Evolutionary conservation across 1,140 invertebrate species (phyloP), one percentile per base, ranked within the genome.

Genomic region (Eumaeus atala): DNA sequence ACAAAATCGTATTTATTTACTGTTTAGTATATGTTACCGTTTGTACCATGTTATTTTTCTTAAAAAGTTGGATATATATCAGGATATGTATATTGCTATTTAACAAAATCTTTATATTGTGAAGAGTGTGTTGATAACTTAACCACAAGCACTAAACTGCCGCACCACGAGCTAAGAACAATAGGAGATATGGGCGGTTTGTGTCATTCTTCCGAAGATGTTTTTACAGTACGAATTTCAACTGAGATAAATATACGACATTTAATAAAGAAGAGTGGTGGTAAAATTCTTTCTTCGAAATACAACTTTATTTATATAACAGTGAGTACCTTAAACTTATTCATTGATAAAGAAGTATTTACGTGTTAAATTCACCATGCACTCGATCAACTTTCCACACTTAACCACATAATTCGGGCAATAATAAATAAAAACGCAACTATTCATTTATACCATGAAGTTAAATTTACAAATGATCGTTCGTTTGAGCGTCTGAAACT

Each of bases 101-200:
- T 61, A 10, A 50, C 9, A 9, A 55, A 42, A 58, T 3, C n/a
- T 18, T 34, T 61, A n/a, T 61, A 65, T 53, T 61, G 58, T 54
- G 59, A 61, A 49, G 33, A 14, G 10, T 65, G 59, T 52, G 17
- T 54, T 14, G 35, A 55, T 18, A 51, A 21, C 10, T 56, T 65
- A 14, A 34, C 36, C 9, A 48, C 54, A 35, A 21, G 11, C 12
- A 8, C 36, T 12, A 61, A 54, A 51, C 14, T 61, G 12, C 54
- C 44, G 38, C 49, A 51, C 49, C 59, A 66, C 21, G 59, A 56
- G 51, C 48, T 66, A n/a, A 54, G 62, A n/a, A 59, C 35, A 6
- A 12, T 66, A 7, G 53, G 51, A 57, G 56, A 62, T 35, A 62
- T 62, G 56, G 56, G 56, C 33, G 56, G 59, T 38, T 35, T 62